Conservation (phyloP, 2,797 vertebrate species). For the Sparus aurata region DNA sequence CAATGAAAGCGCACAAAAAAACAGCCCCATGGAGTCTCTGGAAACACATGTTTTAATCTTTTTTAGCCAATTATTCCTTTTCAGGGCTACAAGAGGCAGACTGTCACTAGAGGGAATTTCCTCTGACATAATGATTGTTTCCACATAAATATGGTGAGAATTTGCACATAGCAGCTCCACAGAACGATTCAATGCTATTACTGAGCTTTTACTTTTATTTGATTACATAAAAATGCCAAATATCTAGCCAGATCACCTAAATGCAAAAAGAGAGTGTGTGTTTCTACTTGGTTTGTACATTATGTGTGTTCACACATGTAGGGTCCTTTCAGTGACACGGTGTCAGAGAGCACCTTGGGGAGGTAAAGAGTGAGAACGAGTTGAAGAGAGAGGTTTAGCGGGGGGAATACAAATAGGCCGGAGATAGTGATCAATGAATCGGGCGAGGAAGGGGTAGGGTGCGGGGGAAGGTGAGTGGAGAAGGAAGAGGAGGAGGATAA, state of each 20-base stretch:
- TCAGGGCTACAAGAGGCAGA: not conserved
- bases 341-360: constrained; percentile 43
- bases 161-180: not conserved
- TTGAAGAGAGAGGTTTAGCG: constrained; percentile 54
- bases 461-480: constrained; percentile 40
- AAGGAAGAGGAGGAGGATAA: constrained; percentile 34
- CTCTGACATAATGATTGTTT: constrained; percentile 6
- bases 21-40: not conserved
- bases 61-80: constrained; percentile 32
- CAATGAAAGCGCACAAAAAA: constrained; percentile 15
- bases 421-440: constrained; percentile 71
- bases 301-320: constrained; percentile 5
- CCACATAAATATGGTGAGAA: not conserved
- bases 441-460: not conserved
- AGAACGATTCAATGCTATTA: not conserved
- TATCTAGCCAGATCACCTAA: not conserved
- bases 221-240: not conserved
- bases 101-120: constrained; percentile 8
- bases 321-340: constrained; percentile 39
- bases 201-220: not conserved
- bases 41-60: constrained; percentile 13
- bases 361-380: constrained; percentile 39
- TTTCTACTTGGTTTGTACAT: not conserved
- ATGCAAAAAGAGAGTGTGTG: not conserved
- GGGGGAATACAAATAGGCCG: constrained; percentile 71